Base-by-base conservation (phyloP, 2,888 invertebrate genomes). In the Drosophila kuntzei region DNA sequence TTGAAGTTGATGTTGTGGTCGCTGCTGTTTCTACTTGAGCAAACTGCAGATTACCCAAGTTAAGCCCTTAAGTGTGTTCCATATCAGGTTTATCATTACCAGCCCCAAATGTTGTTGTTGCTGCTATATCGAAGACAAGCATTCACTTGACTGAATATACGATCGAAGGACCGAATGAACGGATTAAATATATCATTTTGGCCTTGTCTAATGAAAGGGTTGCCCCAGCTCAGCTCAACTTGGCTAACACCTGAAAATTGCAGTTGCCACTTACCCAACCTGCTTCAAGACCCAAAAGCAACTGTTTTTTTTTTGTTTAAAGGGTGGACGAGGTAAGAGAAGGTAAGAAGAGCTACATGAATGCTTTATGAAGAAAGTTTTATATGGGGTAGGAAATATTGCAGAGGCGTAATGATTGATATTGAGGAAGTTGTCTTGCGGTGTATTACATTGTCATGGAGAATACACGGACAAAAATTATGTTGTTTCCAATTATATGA, bases 151-250 rank as follows among this genome's bases (percentile, higher is more conserved):
- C 75, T 81, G 85, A 58, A 49, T 55, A 32, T 47, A 44, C 55
- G 41, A 54, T 25, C 58, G 68, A 71, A 63, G 60, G 64, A 64
- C 61, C 66, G 58, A 69, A 61, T 66, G 66, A 87, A 85, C 80
- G 89, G 88, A 86, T 89, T 86, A 86, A 86, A 87, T 89, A 82
- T 87, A 87, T 86, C 89, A 89, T 85, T 86, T 89, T 87, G 67
- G 59, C 53, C 76, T 55, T 68, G 70, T 81, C 75, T 83, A 88
- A 88, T 86, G 87, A 83, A 86, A 77, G 83, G 89, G 76, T 80
- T 76, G 80, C 55, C 70, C 66, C 61, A 50, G 44, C 55, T 25
- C 18, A 29, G 41, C 37, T 12, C 51, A 16, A 59, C 63, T 66
- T 50, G 50, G 84, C 79, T 74, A 85, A 86, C 89, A 89, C 86